Base-by-base conservation (phyloP, 2,888 invertebrate genomes). In the Dynastes grantii region DNA sequence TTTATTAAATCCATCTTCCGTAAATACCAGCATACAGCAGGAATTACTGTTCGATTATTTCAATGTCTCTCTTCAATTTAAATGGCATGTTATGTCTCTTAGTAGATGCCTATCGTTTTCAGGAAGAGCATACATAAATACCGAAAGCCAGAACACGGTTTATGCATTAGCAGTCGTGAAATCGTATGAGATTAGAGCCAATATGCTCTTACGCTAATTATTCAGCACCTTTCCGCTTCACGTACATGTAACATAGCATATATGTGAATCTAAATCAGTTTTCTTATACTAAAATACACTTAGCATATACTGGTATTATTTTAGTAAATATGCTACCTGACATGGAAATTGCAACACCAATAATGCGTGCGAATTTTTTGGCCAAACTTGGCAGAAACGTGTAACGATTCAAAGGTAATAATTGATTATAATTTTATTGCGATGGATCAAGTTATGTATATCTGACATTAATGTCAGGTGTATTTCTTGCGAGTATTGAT, bases 131-230 rank as follows among this genome's bases (percentile, higher is more conserved):
- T 8, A 11, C 58, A 58, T 73, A 73, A 58, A 73, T 73, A 58
- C 73, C 58, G 27, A 73, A 73, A 61, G 40, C 22, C 73, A 58
- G 73, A 73, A 73, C 73, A 73, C 40, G 73, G 73, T 58, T 73
- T 58, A 58, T 73, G 73, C 73, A 73, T 73, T 73, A 73, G 58
- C 40, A 58, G 40, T 29, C 29, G 58, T 5, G 73, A 73, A 37
- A 73, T 27, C 58, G 58, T 73, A 58, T 73, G 40, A 73, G 73
- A 58, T 73, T 61, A 40, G 73, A 73, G 58, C 58, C 73, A 73
- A 58, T 73, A 73, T 73, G 73, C 73, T 73, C 51, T 73, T 73
- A 73, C 73, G 55, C 58, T 73, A 73, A 73, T 73, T 73, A 73
- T 73, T 73, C 73, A 73, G 58, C 55, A 73, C 58, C 73, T 37